Evolutionary conservation across 92 coral and sea anemone genomes (phyloP).

Genomic region (Heteractis magnifica): DNA sequence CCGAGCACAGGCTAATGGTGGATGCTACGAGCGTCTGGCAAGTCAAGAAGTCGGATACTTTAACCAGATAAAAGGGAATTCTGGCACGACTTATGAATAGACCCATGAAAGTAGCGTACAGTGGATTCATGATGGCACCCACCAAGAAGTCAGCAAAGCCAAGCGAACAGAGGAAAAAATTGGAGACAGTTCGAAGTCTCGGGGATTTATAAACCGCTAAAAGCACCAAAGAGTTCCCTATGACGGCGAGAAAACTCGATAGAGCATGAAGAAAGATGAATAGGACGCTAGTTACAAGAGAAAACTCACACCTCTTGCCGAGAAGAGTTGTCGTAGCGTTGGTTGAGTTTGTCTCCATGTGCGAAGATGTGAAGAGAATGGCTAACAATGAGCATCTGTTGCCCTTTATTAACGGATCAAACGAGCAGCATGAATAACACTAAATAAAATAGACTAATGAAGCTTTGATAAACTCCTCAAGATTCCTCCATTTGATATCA

Average conservation of each 20-base stretch:
- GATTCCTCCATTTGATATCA: background rate
- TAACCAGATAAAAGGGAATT: background rate
- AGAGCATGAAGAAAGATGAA: conserved; percentile 10
- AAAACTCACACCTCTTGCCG: background rate
- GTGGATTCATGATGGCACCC: conserved; percentile 11
- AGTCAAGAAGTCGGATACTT: conserved; percentile 9
- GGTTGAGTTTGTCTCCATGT: background rate
- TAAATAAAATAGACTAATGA: background rate
- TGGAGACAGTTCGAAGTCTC: conserved; percentile 18
- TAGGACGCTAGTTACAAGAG: background rate
- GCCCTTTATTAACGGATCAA: background rate
- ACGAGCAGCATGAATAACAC: background rate
- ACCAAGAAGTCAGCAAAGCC: conserved; percentile 24
- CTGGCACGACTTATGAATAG: background rate
- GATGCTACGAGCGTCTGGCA: conserved; percentile 15
- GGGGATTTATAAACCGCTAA: conserved; percentile 18
- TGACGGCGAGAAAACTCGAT: background rate
- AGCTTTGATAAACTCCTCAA: background rate
- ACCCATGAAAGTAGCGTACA: conserved; percentile 11
- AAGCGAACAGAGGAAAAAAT: conserved; percentile 19
- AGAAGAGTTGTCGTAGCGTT: background rate
- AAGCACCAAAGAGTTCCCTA: conserved; percentile 17
- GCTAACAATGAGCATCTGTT: background rate
- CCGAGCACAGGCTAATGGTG: conserved; percentile 18
- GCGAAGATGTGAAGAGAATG: background rate